phyloP scores from a whole-genome alignment of 37 sponge, comb jelly and placozoan genomes.

The Oscarella lobularis region DNA sequence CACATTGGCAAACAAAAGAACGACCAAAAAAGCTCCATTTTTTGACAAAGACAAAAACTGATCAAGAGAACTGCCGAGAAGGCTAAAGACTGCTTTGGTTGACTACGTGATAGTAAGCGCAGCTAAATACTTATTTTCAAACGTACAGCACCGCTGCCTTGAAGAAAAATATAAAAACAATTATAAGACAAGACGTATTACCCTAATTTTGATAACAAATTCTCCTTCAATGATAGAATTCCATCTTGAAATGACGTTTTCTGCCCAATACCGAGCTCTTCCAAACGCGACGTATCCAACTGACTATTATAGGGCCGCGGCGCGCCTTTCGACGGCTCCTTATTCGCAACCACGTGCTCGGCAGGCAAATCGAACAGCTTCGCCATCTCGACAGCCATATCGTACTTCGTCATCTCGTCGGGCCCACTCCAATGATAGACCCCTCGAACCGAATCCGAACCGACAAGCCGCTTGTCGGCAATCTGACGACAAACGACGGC shows the following conservation, averaged over 20 bases:
- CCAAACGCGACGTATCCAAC: conserved; percentile 36
- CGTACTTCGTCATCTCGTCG: conserved; percentile 63
- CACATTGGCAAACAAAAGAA: too few species aligned
- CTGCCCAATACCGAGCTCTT: conserved; percentile 9
- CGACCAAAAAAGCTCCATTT: too few species aligned
- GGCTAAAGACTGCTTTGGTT: too few species aligned
- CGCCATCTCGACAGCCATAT: conserved; percentile 58
- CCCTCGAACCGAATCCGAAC: not conserved
- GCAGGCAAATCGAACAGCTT: conserved; percentile 28
- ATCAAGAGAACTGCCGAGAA: too few species aligned
- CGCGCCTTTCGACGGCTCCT: conserved; percentile 24
- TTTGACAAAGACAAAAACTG: too few species aligned
- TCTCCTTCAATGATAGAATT: conserved; percentile 19
- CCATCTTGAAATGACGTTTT: conserved; percentile 43
- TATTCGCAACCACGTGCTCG: conserved; percentile 38
- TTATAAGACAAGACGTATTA: not conserved
- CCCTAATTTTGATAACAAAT: conserved; percentile 16
- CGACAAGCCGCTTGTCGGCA: conserved; percentile 18
- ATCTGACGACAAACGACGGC: conserved; percentile 45
- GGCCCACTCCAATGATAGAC: conserved; percentile 60
- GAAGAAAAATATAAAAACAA: too few species aligned
- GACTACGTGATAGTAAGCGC: too few species aligned
- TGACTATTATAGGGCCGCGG: conserved; percentile 54
- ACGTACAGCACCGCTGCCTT: too few species aligned
- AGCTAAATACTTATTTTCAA: too few species aligned